These are phyloP conservation scores for Sitophilus oryzae DNA, from an alignment of 1,140 invertebrate genomes.

Conservation along the genomic window DNA sequence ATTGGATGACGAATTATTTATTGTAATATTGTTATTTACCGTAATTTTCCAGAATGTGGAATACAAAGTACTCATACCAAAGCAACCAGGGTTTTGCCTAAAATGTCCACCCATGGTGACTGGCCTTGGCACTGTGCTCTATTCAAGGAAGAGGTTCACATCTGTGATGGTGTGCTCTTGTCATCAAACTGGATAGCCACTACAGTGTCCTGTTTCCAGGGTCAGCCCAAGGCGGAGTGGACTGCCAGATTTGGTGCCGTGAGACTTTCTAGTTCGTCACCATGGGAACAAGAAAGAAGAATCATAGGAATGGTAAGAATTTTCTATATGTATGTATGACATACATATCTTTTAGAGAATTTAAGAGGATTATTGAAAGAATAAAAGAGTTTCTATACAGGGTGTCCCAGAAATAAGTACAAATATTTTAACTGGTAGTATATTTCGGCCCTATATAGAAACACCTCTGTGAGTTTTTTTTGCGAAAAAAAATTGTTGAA, in stretches of 20 bases:
- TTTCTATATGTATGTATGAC: too few relatives aligned
- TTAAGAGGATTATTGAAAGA: too few relatives aligned
- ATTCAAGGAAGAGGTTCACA: slow-evolving; percentile 75
- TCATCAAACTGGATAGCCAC: slow-evolving; percentile 78
- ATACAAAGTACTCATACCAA: slow-evolving; percentile 55
- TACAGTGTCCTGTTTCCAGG: slow-evolving; percentile 84
- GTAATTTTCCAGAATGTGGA: slow-evolving; percentile 62
- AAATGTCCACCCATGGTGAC: slow-evolving; percentile 68
- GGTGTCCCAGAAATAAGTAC: too few relatives aligned
- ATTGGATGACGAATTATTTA: background rate
- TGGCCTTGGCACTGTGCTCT: slow-evolving; percentile 88
- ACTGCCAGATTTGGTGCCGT: slow-evolving; percentile 71
- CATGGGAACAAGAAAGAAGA: slow-evolving; percentile 80
- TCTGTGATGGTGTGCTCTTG: slow-evolving; percentile 79
- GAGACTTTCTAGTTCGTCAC: slow-evolving; percentile 67
- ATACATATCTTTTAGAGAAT: too few relatives aligned
- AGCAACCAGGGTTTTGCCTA: slow-evolving; percentile 53
- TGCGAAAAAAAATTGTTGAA: too few relatives aligned
- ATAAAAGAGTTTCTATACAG: too few relatives aligned
- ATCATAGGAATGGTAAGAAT: slow-evolving; percentile 72
- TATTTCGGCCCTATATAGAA: too few relatives aligned
- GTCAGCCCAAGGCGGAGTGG: slow-evolving; percentile 81
- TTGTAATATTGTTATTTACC: background rate
- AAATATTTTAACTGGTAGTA: too few relatives aligned
- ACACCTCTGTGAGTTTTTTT: too few relatives aligned